Evolutionary conservation across 2,888 invertebrate genomes (phyloP).

Genomic region (Serrognathus titanus): DNA sequence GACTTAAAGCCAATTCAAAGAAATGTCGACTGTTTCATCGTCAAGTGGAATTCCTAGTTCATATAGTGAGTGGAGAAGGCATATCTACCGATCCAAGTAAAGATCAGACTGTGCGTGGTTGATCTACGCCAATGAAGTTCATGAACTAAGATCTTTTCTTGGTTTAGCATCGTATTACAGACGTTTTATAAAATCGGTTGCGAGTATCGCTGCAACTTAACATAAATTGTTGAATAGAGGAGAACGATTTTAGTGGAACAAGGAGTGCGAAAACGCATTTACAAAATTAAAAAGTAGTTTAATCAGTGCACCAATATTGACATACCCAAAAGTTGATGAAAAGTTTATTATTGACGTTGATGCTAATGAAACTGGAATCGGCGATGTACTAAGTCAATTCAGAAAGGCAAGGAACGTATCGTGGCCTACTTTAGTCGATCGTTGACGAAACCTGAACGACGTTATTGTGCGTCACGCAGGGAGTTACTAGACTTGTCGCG

Average conservation of each 20-base stretch:
- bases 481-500: not conserved
- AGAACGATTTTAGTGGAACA: conserved; percentile 16
- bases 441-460: no score
- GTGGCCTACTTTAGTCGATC: not conserved
- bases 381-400: not conserved
- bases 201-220: conserved; percentile 17
- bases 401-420: not conserved
- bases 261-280: conserved; percentile 19
- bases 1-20: not conserved
- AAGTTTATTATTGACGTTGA: no score
- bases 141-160: conserved; percentile 18
- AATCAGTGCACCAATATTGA: conserved; percentile 19
- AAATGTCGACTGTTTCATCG: no score
- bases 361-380: not conserved
- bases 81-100: not conserved
- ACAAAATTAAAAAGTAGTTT: not conserved
- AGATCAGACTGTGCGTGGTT: conserved; percentile 15
- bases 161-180: conserved; percentile 27
- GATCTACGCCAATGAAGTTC: conserved; percentile 11
- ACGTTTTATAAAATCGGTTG: conserved; percentile 23
- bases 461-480: not conserved
- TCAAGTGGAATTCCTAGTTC: not conserved
- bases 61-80: not conserved
- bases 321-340: conserved; percentile 25
- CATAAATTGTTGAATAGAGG: conserved; percentile 19